These are phyloP conservation scores for Tupaia chinensis DNA, from an alignment of 2,113 vertebrate species.

Conservation along the genomic window DNA sequence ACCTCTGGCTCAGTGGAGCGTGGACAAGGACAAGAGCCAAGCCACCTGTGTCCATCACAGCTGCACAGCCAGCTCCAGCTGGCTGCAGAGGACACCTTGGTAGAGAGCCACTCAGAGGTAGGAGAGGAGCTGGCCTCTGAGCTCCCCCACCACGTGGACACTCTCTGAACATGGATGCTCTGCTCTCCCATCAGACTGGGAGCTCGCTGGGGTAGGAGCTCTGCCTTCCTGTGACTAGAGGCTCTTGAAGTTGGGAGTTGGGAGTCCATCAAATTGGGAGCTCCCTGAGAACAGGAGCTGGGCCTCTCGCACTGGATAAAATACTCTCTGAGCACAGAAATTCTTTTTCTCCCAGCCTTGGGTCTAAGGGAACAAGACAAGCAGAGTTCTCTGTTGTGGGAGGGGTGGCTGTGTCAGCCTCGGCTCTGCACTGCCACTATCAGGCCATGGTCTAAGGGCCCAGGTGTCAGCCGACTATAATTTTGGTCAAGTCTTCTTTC, in stretches of 20 bases:
- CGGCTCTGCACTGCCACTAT: neutral
- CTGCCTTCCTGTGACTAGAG: neutral
- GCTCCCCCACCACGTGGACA: no score
- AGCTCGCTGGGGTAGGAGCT: neutral
- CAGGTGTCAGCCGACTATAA: neutral
- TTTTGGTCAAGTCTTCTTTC: neutral
- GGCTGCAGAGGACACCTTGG: neutral
- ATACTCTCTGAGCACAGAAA: neutral
- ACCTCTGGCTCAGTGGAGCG: neutral
- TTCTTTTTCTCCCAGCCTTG: neutral
- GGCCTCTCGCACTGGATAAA: neutral
- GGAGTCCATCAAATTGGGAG: neutral
- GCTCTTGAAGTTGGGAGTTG: neutral
- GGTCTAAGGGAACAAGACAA: neutral
- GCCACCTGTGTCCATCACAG: constrained; percentile 51
- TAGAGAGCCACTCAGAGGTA: neutral
- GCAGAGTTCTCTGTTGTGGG: no score
- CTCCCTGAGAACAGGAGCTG: neutral
- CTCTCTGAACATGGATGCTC: neutral
- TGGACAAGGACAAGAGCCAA: constrained; percentile 38
- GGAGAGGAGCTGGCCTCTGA: neutral
- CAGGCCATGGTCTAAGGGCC: neutral
- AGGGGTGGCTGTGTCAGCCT: no score
- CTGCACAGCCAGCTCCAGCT: neutral
- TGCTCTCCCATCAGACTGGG: neutral